A percentile compares a stretch with the other conserved stretches of the same genome.
Conservation (phyloP, 2,888 invertebrate genomes). For the Polietes domitor region DNA sequence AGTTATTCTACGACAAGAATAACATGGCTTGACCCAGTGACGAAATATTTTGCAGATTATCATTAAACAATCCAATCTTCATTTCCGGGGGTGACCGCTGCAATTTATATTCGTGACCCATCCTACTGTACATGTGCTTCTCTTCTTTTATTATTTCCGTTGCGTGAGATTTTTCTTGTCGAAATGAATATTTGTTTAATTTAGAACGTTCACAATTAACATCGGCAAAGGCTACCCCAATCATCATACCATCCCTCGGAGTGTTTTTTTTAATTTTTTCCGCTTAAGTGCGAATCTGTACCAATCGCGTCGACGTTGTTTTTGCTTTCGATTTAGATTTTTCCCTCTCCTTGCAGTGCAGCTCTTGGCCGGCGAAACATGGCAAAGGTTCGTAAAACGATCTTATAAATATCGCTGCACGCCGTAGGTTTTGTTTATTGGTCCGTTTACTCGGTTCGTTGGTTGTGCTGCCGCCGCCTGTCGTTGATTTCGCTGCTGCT, state of each 20-base stretch:
- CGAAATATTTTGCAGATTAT: too few species aligned
- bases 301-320: constrained; percentile 30
- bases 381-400: constrained; percentile 14
- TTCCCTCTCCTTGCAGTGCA: constrained; percentile 12
- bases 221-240: too few species aligned
- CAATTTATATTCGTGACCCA: too few species aligned
- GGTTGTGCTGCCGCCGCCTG: neutral
- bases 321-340: constrained; percentile 3
- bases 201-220: too few species aligned
- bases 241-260: neutral
- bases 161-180: too few species aligned
- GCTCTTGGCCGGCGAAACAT: neutral
- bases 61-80: too few species aligned
- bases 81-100: too few species aligned
- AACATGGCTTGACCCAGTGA: too few species aligned
- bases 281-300: constrained; percentile 49
- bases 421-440: constrained; percentile 49
- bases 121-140: too few species aligned
- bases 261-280: neutral
- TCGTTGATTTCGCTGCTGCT: neutral
- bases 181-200: too few species aligned
- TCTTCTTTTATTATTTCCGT: too few species aligned
- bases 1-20: too few species aligned
- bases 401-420: constrained; percentile 45
- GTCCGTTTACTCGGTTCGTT: neutral